Evolutionary conservation across 2,888 invertebrate genomes (phyloP).

Genomic region (Omphaloscelis lunosa): DNA sequence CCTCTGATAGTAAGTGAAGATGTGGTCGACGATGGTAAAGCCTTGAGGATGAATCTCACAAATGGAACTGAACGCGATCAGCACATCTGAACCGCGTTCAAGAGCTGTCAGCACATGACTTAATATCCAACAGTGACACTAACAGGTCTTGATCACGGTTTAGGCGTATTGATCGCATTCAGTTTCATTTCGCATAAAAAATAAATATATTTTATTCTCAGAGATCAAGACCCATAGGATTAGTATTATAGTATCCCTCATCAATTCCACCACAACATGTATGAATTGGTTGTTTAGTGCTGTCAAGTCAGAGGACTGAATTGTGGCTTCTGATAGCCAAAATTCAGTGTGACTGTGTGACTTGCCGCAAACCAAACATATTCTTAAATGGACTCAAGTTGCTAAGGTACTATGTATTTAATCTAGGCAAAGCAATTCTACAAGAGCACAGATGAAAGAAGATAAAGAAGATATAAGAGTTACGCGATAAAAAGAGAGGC

Average conservation of each 20-base stretch:
- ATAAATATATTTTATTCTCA: too few relatives aligned
- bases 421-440: not conserved
- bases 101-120: not conserved
- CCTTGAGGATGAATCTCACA: not conserved
- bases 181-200: too few relatives aligned
- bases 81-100: not conserved
- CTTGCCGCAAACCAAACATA: not conserved
- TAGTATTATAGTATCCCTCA: not conserved
- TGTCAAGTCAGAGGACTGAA: not conserved
- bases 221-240: too few relatives aligned
- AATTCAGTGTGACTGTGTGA: not conserved
- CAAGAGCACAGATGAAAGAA: too few relatives aligned
- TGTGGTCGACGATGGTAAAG: not conserved
- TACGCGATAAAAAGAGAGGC: too few relatives aligned
- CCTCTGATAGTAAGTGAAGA: not conserved
- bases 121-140: not conserved
- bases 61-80: not conserved
- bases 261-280: not conserved
- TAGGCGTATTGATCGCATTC: too few relatives aligned
- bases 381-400: not conserved
- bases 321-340: too few relatives aligned
- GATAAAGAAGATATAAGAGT: too few relatives aligned
- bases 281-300: not conserved
- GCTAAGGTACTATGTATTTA: constrained; percentile 10
- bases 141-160: not conserved